Conservation (phyloP, 2,888 invertebrate genomes). For the Drosophila helvetica region DNA sequence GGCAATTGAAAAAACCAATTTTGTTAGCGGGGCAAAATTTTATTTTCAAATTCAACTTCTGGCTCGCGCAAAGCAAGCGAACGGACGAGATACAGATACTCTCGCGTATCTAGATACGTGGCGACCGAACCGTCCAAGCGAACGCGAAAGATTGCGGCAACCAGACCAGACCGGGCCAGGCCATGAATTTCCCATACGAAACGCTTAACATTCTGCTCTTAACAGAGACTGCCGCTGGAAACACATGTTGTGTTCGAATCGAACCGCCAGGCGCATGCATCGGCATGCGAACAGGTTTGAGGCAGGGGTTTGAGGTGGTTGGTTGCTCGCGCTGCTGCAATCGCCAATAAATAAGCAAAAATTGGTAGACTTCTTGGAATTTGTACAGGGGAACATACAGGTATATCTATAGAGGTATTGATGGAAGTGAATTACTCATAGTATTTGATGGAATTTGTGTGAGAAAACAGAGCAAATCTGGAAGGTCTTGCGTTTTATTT, state of each 20-base stretch:
- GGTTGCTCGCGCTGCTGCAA: background rate
- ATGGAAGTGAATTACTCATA: background rate
- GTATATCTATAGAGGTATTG: background rate
- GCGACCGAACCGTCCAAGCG: slow-evolving; percentile 22
- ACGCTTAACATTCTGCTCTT: background rate
- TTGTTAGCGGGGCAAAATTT: slow-evolving; percentile 62
- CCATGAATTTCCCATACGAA: background rate
- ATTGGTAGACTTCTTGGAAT: slow-evolving; percentile 13
- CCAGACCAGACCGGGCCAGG: no score
- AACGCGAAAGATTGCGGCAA: no score
- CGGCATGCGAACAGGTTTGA: slow-evolving; percentile 61
- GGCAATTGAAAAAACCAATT: slow-evolving; percentile 69
- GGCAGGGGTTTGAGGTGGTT: slow-evolving; percentile 23
- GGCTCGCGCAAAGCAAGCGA: slow-evolving; percentile 66
- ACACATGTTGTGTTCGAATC: background rate
- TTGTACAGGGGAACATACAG: background rate
- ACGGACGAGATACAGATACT: slow-evolving; percentile 26
- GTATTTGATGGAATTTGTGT: background rate
- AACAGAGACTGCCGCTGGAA: background rate
- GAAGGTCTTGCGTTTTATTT: no score
- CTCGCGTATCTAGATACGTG: background rate
- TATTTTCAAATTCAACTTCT: slow-evolving; percentile 61
- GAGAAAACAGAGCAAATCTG: no score
- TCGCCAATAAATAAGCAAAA: slow-evolving; percentile 1
- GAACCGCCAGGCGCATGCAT: slow-evolving; percentile 41